A percentile compares a stretch with the other conserved stretches of the same genome.
Conservation (phyloP, 2,888 invertebrate species). For the Sphaerophoria rueppellii region DNA sequence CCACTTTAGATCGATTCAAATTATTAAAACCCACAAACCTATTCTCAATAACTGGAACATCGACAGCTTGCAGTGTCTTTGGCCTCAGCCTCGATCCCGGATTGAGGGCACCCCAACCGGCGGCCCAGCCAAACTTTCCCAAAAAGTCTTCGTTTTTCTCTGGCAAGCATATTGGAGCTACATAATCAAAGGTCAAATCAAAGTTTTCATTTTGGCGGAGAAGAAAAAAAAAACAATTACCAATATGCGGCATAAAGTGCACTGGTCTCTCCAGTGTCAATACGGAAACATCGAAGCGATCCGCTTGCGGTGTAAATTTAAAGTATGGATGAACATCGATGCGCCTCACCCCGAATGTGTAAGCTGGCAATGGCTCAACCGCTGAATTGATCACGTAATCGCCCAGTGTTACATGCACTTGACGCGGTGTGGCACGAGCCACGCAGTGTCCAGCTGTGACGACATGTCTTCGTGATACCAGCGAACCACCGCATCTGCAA, state of each 20-base stretch:
- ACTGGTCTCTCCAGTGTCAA: constrained; percentile 93
- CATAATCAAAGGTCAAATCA: constrained; percentile 1
- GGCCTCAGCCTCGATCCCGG: constrained; percentile 93
- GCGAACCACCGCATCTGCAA: constrained; percentile 93
- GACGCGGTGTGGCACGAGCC: constrained; percentile 93
- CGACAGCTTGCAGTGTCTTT: constrained; percentile 94
- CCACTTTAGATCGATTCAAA: constrained; percentile 1
- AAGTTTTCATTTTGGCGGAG: background rate
- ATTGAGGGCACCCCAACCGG: constrained; percentile 95
- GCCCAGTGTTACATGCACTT: constrained; percentile 92
- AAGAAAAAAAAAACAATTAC: constrained; percentile 79
- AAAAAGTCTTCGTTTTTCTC: constrained; percentile 94
- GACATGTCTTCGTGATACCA: constrained; percentile 94
- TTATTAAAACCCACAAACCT: constrained; percentile 80
- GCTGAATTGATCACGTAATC: constrained; percentile 97
- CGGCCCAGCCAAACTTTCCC: constrained; percentile 95
- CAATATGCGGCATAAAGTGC: constrained; percentile 94
- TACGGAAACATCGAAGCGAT: constrained; percentile 95
- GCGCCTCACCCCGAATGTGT: constrained; percentile 94
- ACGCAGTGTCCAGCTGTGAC: constrained; percentile 98
- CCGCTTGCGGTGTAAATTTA: constrained; percentile 96
- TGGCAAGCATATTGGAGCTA: constrained; percentile 94
- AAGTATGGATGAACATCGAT: constrained; percentile 96
- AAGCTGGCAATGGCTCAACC: constrained; percentile 94
- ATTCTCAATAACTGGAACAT: constrained; percentile 96